Conservation (phyloP, 2,888 invertebrate genomes). For the Ichneumoninae sp. region DNA sequence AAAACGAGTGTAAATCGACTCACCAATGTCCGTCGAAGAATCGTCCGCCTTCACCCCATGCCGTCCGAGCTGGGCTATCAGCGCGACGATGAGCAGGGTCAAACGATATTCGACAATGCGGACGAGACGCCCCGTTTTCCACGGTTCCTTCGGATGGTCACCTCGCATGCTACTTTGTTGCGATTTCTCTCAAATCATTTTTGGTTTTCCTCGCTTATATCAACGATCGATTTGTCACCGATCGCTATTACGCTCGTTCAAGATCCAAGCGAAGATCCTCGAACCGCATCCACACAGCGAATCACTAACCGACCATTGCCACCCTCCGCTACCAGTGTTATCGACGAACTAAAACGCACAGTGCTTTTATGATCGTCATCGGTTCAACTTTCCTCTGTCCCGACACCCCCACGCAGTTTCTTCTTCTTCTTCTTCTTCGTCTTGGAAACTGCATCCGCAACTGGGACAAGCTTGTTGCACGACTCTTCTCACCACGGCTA, state of each 20-base stretch:
- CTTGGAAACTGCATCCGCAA: not conserved
- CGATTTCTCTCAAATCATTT: constrained; percentile 74
- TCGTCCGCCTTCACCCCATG: constrained; percentile 59
- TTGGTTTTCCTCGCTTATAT: constrained; percentile 36
- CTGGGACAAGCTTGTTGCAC: not conserved
- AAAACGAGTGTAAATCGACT: constrained; percentile 17
- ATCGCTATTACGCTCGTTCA: not conserved
- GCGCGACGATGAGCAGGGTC: constrained; percentile 50
- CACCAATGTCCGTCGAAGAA: constrained; percentile 69
- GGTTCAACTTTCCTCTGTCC: constrained; percentile 59
- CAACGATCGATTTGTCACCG: constrained; percentile 8
- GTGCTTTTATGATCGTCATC: constrained; percentile 53
- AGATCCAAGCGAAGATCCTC: constrained; percentile 18
- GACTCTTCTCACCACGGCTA: not conserved
- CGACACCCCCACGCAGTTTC: constrained; percentile 61
- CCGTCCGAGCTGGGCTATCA: constrained; percentile 40
- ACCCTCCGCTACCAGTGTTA: constrained; percentile 48
- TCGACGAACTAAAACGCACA: constrained; percentile 60
- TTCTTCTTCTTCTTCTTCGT: constrained; percentile 56
- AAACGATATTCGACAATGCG: constrained; percentile 62
- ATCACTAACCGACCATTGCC: constrained; percentile 52
- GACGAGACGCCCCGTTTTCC: constrained; percentile 72
- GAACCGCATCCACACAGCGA: constrained; percentile 12
- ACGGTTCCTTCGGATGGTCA: constrained; percentile 70
- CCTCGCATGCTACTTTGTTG: constrained; percentile 73